Conservation (phyloP, 2,797 vertebrate species). For the Pseudomugil tenellus region DNA sequence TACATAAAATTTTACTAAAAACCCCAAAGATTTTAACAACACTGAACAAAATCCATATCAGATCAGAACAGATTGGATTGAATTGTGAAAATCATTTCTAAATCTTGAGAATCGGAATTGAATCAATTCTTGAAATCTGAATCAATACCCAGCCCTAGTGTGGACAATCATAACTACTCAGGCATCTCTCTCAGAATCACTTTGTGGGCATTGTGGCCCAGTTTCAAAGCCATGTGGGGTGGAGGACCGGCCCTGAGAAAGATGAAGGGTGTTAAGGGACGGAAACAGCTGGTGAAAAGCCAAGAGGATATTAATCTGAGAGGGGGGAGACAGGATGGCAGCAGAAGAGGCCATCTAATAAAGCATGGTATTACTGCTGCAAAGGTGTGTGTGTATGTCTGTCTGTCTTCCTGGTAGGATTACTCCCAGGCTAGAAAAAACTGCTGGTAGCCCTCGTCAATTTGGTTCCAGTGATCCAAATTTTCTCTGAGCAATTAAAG, state of each 20-base stretch:
- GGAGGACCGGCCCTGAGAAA: constrained; percentile 58
- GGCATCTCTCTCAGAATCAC: constrained; percentile 41
- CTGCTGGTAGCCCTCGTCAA: constrained; percentile 45
- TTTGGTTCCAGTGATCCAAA: constrained; percentile 57
- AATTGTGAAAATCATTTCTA: too few species aligned
- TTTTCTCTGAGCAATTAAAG: constrained; percentile 73
- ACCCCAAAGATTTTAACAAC: too few species aligned
- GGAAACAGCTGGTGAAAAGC: constrained; percentile 80
- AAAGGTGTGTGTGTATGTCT: constrained; percentile 61
- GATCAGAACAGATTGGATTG: too few species aligned
- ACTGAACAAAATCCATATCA: too few species aligned
- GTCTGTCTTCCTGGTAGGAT: constrained; percentile 73
- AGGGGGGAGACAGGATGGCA: constrained; percentile 77
- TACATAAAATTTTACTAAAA: too few species aligned
- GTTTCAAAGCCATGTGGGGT: constrained; percentile 57
- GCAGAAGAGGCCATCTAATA: constrained; percentile 73
- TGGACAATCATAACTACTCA: constrained; percentile 17
- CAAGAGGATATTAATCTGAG: constrained; percentile 78
- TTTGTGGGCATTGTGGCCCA: constrained; percentile 36
- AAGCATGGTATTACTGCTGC: constrained; percentile 77
- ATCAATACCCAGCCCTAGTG: too few species aligned
- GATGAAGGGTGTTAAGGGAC: constrained; percentile 76
- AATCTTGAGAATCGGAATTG: too few species aligned
- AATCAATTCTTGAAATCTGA: too few species aligned
- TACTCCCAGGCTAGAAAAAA: constrained; percentile 58